A percentile compares a stretch with the other conserved stretches of the same genome.
Conservation (phyloP, 2,113 vertebrate species). For the Eupsittula cactorum region DNA sequence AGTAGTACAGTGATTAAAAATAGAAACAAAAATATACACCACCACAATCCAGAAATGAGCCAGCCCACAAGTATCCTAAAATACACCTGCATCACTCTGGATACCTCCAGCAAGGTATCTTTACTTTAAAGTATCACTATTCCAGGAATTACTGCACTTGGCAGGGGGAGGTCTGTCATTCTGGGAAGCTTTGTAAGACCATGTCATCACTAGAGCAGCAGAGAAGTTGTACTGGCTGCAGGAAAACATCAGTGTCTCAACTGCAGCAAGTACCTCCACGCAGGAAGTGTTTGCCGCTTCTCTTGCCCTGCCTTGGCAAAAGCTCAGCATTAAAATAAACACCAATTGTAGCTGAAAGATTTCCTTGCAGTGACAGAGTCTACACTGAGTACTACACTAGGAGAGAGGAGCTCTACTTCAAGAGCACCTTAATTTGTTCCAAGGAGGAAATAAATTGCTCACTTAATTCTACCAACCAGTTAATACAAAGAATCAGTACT, state of each 20-base stretch:
- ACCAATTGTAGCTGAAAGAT: neutral
- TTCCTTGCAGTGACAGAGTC: neutral
- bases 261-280: neutral
- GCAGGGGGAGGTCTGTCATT: neutral
- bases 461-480: neutral
- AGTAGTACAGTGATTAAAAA: neutral
- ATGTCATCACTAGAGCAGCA: neutral
- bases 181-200: neutral
- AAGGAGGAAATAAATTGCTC: neutral
- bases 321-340: neutral
- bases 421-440: neutral
- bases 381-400: accelerated
- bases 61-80: neutral
- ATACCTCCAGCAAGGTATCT: neutral
- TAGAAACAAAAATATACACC: conserved; percentile 26
- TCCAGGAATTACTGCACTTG: neutral
- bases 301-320: neutral
- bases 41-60: neutral
- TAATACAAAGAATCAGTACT: neutral
- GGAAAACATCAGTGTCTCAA: neutral
- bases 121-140: neutral
- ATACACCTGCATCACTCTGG: conserved; percentile 4
- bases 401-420: neutral
- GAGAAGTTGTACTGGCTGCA: neutral
- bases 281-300: neutral